Evolutionary conservation across 2,797 vertebrate genomes (phyloP), one percentile per base, ranked within the genome.

Genomic region (Pteropus rufus): DNA sequence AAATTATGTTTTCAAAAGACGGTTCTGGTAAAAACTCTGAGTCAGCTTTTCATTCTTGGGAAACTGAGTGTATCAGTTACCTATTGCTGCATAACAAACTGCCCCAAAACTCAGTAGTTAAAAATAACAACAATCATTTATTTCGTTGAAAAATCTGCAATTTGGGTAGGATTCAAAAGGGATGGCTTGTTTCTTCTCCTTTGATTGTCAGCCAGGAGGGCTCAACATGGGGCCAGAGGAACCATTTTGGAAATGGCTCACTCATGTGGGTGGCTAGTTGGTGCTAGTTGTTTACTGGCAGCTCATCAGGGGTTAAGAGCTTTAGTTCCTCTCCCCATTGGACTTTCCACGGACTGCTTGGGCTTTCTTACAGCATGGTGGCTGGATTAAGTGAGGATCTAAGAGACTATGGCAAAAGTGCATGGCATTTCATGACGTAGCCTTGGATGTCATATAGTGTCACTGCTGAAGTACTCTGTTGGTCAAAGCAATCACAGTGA

Each of bases 1-100:
- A 31, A n/a, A 80, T 31, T 83, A n/a, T 21, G 31, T 10, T 60
- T 90, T 86, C 24, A 46, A 77, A 80, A 56, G 92, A 89, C 49
- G 15, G 10, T 76, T 84, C 84, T 72, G 44, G 26, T 79, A 84
- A 89, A 95, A 92, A 64, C 83, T 87, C 62, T 34, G 58, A 94
- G 65, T 93, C 49, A 85, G 39, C 46, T 95, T 96, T 84, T 67
- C 9, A 3, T 89, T 94, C 52, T 91, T 72, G 41, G 26, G 26
- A 75, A 93, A 81, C 26, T 41, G 72, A 67, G 41, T 60, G 16
- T 72, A 76, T 84, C 44, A 65, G 41, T 93, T 93, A 87, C 56
- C 58, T 80, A 84, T 9, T 73, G 58, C 16, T 95, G 31, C 7
- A 19, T 85, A 89, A 75, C n/a, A 77, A 62, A 81, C 9, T 1